Percentiles rank a stretch among this genome's conserved stretches.
phyloP scores from a whole-genome alignment of 1,140 invertebrate genomes.

The Drusus annulatus region DNA sequence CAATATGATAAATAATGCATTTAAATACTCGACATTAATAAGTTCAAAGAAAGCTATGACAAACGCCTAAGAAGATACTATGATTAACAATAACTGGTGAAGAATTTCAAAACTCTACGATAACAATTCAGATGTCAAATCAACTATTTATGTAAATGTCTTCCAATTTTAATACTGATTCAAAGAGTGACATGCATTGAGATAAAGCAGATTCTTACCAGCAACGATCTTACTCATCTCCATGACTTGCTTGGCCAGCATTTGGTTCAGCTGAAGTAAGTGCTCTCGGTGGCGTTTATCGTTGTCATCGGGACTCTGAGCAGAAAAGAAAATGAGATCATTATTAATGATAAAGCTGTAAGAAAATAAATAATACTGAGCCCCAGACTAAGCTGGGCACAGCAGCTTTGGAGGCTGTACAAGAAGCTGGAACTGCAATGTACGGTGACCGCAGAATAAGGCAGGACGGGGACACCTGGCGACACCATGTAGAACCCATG shows the following conservation, averaged over 20 bases:
- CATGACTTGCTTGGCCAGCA: constrained; percentile 93
- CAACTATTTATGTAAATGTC: constrained; percentile 19
- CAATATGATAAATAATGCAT: no score
- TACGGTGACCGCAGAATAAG: no score
- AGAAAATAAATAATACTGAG: no score
- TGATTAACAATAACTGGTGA: constrained; percentile 2
- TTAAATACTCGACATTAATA: neutral
- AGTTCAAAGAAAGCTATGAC: constrained; percentile 32
- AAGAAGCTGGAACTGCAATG: no score
- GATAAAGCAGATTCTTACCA: constrained; percentile 75
- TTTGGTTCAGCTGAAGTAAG: constrained; percentile 90
- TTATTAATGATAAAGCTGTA: no score
- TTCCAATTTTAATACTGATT: constrained; percentile 22
- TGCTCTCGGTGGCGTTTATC: constrained; percentile 91
- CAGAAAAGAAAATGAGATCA: neutral
- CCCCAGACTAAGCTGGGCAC: no score
- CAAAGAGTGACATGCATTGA: constrained; percentile 54
- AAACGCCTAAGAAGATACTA: constrained; percentile 37
- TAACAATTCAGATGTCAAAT: constrained; percentile 1
- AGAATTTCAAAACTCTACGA: constrained; percentile 38
- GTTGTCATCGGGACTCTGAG: constrained; percentile 79
- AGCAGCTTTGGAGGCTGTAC: no score
- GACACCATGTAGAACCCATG: no score
- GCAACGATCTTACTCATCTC: constrained; percentile 94
- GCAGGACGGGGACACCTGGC: no score